Base-by-base conservation (phyloP, 2,113 vertebrate genomes). In the Centropus bengalensis region DNA sequence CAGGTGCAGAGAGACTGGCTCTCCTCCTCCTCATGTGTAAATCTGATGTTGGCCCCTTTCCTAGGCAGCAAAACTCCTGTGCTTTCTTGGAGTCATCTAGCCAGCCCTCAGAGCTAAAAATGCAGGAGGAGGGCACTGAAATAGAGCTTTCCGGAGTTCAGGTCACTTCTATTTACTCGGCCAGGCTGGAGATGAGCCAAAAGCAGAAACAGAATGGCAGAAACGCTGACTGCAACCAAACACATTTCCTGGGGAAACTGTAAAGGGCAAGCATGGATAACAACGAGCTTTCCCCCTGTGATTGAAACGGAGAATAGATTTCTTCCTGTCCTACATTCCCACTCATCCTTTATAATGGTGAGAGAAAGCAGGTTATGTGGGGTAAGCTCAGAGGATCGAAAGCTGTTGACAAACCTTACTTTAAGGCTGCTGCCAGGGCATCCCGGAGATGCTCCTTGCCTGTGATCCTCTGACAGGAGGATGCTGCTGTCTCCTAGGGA, bases 181-280 rank as follows among this genome's bases (percentile, higher is more conserved):
- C 47, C 63, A 33, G 77, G 67, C 87, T 96, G 91, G 87, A 89
- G 78, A 81, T 60, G 55, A 20, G 87, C 94, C 94, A 91, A 66
- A 73, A 81, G 44, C 55, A 64, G 63, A 64, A 80, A 15, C 36
- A 82, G 70, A 77, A 28, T 18, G 82, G 54, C 36, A 86, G 77
- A 54, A 75, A 49, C 2, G 1, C 59, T 64, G 71, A 45, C 45
- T 73, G 47, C 19, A 59, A 32, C 74, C 30, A 10, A 87, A 4
- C 30, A 36, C 1, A 0, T 56, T 83, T 93, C 80, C 85, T 83
- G 54, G 54, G 69, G 86, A 69, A 82, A 76, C 36, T 16, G 11
- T 28, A 54, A 69, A 55, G 70, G 49, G 56, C 30, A 12, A 10
- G 32, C 27, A 42, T 59, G 71, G 40, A 24, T 45, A 59, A 2